Evolutionary conservation across 2,113 vertebrate species (phyloP).

Genomic region (Haplotaxodon microlepis): DNA sequence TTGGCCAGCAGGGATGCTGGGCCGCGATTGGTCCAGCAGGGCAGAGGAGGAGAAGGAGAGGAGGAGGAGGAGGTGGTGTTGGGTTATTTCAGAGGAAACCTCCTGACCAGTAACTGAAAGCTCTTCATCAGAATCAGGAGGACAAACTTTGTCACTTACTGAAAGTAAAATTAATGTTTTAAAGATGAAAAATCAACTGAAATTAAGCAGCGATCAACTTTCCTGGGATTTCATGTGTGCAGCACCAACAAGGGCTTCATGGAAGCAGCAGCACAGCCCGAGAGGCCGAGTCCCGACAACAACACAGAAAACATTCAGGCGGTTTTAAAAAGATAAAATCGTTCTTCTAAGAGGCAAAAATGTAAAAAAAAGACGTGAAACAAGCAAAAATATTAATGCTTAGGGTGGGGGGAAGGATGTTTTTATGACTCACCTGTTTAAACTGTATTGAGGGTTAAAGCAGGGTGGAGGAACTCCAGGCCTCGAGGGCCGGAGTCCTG

Average conservation of each 20-base stretch:
- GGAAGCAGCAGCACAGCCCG: background rate
- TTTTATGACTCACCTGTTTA: background rate
- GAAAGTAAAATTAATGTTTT: background rate
- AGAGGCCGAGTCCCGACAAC: rapidly evolving
- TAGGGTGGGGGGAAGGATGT: background rate
- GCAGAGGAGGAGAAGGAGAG: background rate
- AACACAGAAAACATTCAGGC: background rate
- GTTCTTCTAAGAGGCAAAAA: background rate
- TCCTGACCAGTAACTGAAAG: background rate
- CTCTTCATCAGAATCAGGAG: background rate
- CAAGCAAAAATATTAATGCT: background rate
- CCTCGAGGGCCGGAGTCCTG: background rate
- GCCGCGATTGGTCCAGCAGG: conserved; percentile 52
- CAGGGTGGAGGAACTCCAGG: background rate
- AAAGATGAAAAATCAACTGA: background rate
- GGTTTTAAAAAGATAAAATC: background rate
- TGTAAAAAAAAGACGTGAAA: rapidly evolving
- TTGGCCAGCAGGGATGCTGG: conserved; percentile 55
- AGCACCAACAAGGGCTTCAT: background rate
- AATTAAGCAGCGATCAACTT: background rate
- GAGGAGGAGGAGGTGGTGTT: background rate
- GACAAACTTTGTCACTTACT: background rate
- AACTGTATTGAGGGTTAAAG: background rate
- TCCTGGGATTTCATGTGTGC: rapidly evolving
- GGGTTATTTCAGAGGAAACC: background rate